phyloP scores from a whole-genome alignment of 2,797 vertebrate species.

The Peromyscus aztecus region DNA sequence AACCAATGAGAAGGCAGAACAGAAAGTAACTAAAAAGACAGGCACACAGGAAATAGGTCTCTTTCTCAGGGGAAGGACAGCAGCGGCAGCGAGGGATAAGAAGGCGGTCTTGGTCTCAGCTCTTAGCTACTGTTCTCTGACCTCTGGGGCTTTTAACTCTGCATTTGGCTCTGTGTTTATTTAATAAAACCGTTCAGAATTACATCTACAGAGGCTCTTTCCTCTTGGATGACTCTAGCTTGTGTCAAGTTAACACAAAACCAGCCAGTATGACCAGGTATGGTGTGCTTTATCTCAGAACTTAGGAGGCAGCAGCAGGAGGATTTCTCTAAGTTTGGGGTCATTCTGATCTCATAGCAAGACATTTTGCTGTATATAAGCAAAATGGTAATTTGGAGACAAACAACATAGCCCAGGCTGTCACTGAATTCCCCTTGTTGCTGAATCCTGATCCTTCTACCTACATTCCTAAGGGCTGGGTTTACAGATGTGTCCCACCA shows the following conservation, averaged over 20 bases:
- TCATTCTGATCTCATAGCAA: neutral
- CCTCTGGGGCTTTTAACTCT: too few relatives aligned
- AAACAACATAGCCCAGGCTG: neutral
- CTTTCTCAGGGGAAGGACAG: too few relatives aligned
- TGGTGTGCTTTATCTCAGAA: neutral
- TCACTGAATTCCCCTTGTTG: neutral
- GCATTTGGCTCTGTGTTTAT: too few relatives aligned
- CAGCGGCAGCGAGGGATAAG: too few relatives aligned
- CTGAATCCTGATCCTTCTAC: neutral
- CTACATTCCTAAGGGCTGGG: neutral
- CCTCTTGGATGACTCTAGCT: neutral
- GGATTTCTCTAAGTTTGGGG: neutral
- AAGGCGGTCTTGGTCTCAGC: too few relatives aligned
- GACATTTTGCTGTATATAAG: neutral
- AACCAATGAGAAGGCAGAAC: too few relatives aligned
- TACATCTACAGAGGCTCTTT: neutral
- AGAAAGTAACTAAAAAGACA: too few relatives aligned
- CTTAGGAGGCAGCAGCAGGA: neutral
- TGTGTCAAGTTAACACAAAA: neutral
- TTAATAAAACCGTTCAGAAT: too few relatives aligned
- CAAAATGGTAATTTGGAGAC: neutral
- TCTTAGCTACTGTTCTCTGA: too few relatives aligned
- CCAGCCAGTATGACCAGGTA: neutral
- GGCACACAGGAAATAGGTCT: too few relatives aligned
- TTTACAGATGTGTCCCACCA: neutral